Conservation (phyloP, 1,140 invertebrate genomes). For the Mizuhopecten yessoensis region DNA sequence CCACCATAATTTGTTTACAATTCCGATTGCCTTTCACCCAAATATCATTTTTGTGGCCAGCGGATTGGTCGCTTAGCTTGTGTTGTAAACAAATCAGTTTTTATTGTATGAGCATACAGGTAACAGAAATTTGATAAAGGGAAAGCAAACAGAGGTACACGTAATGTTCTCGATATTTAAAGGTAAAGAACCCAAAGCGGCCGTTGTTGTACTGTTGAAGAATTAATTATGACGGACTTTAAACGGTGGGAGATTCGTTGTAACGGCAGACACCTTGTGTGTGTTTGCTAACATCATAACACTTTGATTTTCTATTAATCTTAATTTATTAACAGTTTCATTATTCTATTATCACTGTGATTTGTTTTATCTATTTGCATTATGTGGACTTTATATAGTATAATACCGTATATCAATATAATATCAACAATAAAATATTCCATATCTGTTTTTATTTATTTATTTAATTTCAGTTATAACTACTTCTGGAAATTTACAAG, state of each 20-base stretch:
- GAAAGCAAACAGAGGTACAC: constrained; percentile 11
- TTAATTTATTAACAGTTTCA: background rate
- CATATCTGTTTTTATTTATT: too few species aligned
- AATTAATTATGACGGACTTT: constrained; percentile 13
- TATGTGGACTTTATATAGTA: too few species aligned
- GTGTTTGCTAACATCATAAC: background rate
- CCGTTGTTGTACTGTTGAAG: background rate
- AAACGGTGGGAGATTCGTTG: background rate
- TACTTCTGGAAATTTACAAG: too few species aligned
- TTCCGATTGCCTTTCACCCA: constrained; percentile 31
- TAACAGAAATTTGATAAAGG: constrained; percentile 36
- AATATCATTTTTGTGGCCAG: constrained; percentile 25
- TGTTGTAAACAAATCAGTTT: constrained; percentile 27
- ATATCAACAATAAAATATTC: too few species aligned
- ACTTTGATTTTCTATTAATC: background rate
- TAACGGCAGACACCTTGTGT: background rate
- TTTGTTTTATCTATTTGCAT: too few species aligned
- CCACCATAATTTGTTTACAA: constrained; percentile 38
- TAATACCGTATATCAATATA: too few species aligned
- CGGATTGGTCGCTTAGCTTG: constrained; percentile 17
- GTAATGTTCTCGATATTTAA: background rate
- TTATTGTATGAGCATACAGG: constrained; percentile 23
- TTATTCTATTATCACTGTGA: background rate
- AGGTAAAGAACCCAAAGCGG: background rate
- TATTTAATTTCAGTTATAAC: too few species aligned